A percentile compares a stretch with the other conserved stretches of the same genome.
phyloP scores from a whole-genome alignment of 2,888 invertebrate species.

The Aleiodes alternator region DNA sequence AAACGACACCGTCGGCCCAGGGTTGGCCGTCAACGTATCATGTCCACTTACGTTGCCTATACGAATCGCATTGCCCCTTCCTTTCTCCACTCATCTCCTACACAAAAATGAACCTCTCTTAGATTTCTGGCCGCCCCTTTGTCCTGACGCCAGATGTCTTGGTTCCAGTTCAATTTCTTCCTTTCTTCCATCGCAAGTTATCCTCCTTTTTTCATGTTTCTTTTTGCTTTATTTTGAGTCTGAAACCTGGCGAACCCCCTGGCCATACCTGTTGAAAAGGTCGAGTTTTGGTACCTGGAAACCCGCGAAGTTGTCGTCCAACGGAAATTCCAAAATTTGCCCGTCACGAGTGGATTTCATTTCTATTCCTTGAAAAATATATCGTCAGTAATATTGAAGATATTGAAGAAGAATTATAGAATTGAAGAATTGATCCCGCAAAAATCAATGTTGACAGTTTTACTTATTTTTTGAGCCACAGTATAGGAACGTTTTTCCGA shows the following conservation, averaged over 20 bases:
- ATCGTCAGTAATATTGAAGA: not conserved
- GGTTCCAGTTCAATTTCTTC: not conserved
- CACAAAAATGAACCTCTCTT: slow-evolving; percentile 36
- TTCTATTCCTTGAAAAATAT: not conserved
- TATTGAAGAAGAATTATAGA: slow-evolving; percentile 4
- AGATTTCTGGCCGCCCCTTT: slow-evolving; percentile 44
- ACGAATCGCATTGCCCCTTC: not conserved
- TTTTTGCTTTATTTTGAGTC: slow-evolving; percentile 22
- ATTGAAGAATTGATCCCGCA: not conserved
- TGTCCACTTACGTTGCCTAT: slow-evolving; percentile 34
- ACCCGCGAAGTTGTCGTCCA: slow-evolving; percentile 20
- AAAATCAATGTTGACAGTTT: not conserved
- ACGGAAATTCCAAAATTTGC: slow-evolving; percentile 12
- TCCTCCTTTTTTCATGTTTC: slow-evolving; percentile 11
- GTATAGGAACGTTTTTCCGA: too few species aligned
- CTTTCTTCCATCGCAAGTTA: not conserved
- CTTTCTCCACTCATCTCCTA: slow-evolving; percentile 8
- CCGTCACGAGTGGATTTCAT: not conserved
- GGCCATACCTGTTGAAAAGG: slow-evolving; percentile 24
- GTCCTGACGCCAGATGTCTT: slow-evolving; percentile 44
- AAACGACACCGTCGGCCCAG: slow-evolving; percentile 68
- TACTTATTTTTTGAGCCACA: too few species aligned
- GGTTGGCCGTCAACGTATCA: slow-evolving; percentile 48
- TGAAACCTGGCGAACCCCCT: slow-evolving; percentile 31
- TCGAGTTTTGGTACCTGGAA: slow-evolving; percentile 47